Base-by-base conservation (phyloP, 2,797 vertebrate species). In the Halcyon leucocephala region DNA sequence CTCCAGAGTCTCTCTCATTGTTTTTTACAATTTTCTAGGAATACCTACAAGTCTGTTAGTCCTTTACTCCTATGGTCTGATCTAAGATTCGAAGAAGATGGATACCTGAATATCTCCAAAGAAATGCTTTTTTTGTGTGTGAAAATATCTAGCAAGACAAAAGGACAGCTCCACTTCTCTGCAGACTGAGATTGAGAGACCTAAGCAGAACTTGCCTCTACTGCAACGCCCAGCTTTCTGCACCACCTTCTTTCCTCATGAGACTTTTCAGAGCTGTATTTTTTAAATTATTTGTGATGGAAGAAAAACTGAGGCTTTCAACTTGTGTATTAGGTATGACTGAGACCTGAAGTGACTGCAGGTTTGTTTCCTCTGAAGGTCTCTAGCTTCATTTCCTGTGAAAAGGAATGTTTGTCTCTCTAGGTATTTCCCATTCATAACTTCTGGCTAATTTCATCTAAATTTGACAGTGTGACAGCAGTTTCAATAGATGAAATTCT, bases 371-470 rank as follows among this genome's bases (percentile, higher is more conserved):
- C 42, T 90, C 58, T 60, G 25, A 81, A 78, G 29, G 41, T 72
- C 85, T 81, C 91, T 21, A 74, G 29, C 31, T 49, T 69, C 14
- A 33, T 61, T 83, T 82, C 54, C 76, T 20, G 11, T 54, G 57
- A 74, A 95, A 94, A 90, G 13, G 13, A 74, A 65, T 39, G 29
- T 73, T 86, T 90, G 41, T 48, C n/a, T 90, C 52, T 74, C 35
- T 69, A 78, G 80, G 86, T 89, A 82, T 88, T 88, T 61, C 58
- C 26, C 81, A 84, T 92, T 94, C 88, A 58, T 39, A 95, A 86
- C 35, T 93, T 92, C 86, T 93, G 51, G 39, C 54, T 94, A 93
- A 93, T 94, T 90, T 90, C 28, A 72, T 41, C 66, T 70, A 66
- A 41, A 89, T 73, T 66, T 86, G 58, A 89, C 54, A 86, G 37